Evolutionary conservation across 2,888 invertebrate genomes (phyloP), one percentile per base, ranked within the genome.

Genomic region (Philhelius pedissequus): DNA sequence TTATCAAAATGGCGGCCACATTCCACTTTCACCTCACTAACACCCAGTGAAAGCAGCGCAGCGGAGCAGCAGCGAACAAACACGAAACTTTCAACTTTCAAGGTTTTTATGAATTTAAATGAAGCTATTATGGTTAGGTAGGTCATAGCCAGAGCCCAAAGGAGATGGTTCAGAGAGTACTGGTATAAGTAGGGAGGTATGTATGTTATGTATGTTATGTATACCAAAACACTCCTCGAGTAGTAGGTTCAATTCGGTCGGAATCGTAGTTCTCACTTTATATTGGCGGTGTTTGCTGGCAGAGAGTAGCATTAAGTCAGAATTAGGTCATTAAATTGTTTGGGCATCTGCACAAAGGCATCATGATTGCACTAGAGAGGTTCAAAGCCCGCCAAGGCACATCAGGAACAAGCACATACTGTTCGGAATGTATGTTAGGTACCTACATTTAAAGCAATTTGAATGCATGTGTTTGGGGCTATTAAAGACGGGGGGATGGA

Each of bases 261-360:
- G 27, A 40, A 52, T 74, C 40, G 48, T 58, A 54, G 60, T 68
- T 68, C 73, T 48, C 76, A 76, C 81, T 77, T 73, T 54, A 68
- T 78, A 68, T 78, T 78, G 78, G 78, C 78, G 78, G 71, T 58
- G 73, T 54, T 52, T 48, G 50, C 58, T 71, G 77, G 71, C 71
- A 38, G 66, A 27, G 71, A 66, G 52, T 20, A 71, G 74, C 70
- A 76, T 84, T 79, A 78, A 64, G 69, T 45, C 75, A 80, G 71
- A 84, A 80, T 84, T 84, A 79, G 79, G 84, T 80, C 84, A 80
- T 84, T 84, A 84, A 84, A 80, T 84, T 80, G 80, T 84, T 84
- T 80, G 84, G 84, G 84, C 60, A 76, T 84, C 80, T 80, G 62
- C 75, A 80, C 80, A 80, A 80, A 84, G 83, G 62, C 80, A 80